Evolutionary conservation across 2,888 invertebrate species (phyloP), one percentile per base, ranked within the genome.

Genomic region (Cremastinae sp.): DNA sequence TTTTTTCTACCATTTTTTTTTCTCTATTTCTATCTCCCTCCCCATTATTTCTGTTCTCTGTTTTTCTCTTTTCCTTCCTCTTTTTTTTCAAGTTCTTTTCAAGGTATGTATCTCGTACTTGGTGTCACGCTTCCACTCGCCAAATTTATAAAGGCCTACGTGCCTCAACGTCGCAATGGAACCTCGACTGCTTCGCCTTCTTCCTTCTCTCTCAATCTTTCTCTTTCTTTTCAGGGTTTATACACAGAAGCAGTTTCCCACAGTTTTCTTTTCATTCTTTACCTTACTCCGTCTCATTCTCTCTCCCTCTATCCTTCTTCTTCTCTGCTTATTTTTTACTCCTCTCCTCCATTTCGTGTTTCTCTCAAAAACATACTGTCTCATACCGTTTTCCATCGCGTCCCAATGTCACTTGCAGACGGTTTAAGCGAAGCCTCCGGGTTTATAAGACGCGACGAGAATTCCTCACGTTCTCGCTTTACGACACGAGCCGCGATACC

Each of bases 141-240:
- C 82, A 87, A 88, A 88, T 88, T 87, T 88, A 87, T 88, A 88
- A 87, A 87, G 84, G 86, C 85, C 86, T 87, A 85, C 85, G 87
- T 86, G 86, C 83, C 79, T 81, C 82, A 79, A 81, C 70, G 28
- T 47, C 45, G 43, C 55, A 35, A 45, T 61, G 14, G 14, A 43
- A 61, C 28, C 28, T 28, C 28, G 62, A 75, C 74, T 62, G 47
- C 37, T 65, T 58, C 47, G 64, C 55, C 59, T 71, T 53, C 72
- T 62, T 68, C 41, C 64, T 49, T 58, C 47, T 68, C 59, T 56
- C 68, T 53, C 72, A 58, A 59, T 35, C 64, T 56, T 14, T 28
- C 28, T 28, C 28, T 28, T 5, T 28, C 28, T 2, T 28, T 28
- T 28, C 28, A 20, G 64, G 35, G 49, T 64, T 35, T 66, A 53